phyloP scores from a whole-genome alignment of 2,113 vertebrate species.

The Myodes glareolus region DNA sequence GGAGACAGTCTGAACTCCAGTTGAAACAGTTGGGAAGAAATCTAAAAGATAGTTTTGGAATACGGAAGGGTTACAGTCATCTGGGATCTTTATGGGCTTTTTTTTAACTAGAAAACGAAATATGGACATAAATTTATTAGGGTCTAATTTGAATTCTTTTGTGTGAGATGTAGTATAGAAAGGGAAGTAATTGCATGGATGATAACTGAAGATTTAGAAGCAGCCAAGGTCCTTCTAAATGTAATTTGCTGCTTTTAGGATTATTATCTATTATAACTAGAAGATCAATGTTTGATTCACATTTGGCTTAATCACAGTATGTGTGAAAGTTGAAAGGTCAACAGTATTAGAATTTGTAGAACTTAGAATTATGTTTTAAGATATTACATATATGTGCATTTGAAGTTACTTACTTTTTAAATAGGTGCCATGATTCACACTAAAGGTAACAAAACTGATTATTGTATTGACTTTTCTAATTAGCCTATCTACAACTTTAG shows the following conservation, averaged over 20 bases:
- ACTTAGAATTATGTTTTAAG: slow-evolving; percentile 48
- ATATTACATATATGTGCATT: neutral
- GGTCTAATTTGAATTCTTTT: slow-evolving; percentile 25
- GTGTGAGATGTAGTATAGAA: neutral
- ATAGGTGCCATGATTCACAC: neutral
- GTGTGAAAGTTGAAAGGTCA: slow-evolving; percentile 57
- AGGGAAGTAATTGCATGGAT: slow-evolving; percentile 30
- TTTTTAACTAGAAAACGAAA: slow-evolving; percentile 55
- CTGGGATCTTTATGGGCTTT: neutral
- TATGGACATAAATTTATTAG: neutral
- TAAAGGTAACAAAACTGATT: slow-evolving; percentile 36
- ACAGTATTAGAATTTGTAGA: slow-evolving; percentile 1
- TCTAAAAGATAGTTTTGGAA: slow-evolving; percentile 58
- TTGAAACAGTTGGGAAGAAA: slow-evolving; percentile 47
- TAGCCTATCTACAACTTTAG: slow-evolving; percentile 35
- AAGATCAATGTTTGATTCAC: neutral
- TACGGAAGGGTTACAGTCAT: slow-evolving; percentile 4
- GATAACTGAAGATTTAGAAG: slow-evolving; percentile 36
- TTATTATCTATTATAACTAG: slow-evolving; percentile 30
- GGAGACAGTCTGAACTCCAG: slow-evolving; percentile 65
- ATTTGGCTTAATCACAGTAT: slow-evolving; percentile 4
- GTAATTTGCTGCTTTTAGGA: slow-evolving; percentile 9
- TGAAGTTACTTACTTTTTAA: slow-evolving; percentile 18
- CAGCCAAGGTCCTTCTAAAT: neutral
- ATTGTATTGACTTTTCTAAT: slow-evolving; percentile 45